Evolutionary conservation across 1,140 invertebrate genomes (phyloP), one percentile per base, ranked within the genome.

Genomic region (Mycetomoellerius zeteki): DNA sequence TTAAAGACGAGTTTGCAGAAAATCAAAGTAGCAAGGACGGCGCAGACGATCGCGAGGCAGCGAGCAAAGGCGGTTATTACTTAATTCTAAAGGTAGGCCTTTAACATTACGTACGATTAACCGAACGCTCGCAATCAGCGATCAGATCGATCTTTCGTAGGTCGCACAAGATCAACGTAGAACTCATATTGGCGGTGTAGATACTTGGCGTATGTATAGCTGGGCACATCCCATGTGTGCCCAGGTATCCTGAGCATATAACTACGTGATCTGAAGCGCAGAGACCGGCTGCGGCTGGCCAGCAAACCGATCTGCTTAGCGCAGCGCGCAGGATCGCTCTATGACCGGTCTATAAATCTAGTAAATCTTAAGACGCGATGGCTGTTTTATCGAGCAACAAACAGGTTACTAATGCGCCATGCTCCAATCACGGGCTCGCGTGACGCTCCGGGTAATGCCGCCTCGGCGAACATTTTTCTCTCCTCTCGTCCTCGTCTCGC

Each of bases 321-420:
- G 80, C 43, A 27, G 6, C 30, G 81, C 43, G 78, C 86, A 82
- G 84, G 90, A 85, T 86, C 64, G 52, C 80, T 58, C 87, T 88
- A 88, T 92, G 91, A 92, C 92, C 86, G 89, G 91, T 93, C 93
- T 92, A 94, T 94, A 93, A 94, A 94, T 94, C 92, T 92, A 92
- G 86, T 88, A 89, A 92, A 93, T 93, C 91, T 92, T 90, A 90
- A 91, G 92, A 88, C 92, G 93, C 92, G 93, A 93, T 93, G 90
- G 88, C 87, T 86, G 91, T 92, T 94, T 94, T 94, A 93, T 94
- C 93, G 91, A 82, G 77, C 84, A 91, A 91, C 92, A 92, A 94
- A 93, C 93, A 93, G 93, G 92, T 93, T 94, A 90, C 91, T 93
- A 93, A 94, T 93, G 91, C 91, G 80, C 84, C 86, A 82, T 58